phyloP scores from a whole-genome alignment of 2,113 vertebrate genomes.

The Centropristis striata region DNA sequence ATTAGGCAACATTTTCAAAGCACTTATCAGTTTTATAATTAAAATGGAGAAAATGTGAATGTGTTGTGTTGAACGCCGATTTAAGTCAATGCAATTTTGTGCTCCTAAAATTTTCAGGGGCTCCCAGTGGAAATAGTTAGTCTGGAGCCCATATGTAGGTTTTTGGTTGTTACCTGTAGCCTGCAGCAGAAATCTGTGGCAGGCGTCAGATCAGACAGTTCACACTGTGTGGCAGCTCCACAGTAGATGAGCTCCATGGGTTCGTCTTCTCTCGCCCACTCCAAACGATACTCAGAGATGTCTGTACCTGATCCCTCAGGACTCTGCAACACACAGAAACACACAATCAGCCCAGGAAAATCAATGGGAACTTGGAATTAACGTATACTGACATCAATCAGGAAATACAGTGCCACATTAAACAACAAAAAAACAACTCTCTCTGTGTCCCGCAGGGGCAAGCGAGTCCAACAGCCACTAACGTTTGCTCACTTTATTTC shows the following conservation, averaged over 20 bases:
- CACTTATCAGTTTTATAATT: no score
- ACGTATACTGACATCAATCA: not conserved
- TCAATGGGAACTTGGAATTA: not conserved
- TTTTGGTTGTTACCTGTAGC: conserved; percentile 83
- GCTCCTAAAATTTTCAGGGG: no score
- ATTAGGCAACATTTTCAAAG: no score
- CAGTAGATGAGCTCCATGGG: conserved; percentile 91
- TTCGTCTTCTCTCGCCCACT: conserved; percentile 93
- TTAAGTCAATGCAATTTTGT: no score
- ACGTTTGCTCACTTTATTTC: no score
- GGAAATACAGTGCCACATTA: not conserved
- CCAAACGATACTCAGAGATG: conserved; percentile 95
- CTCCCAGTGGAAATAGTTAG: no score
- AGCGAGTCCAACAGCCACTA: no score
- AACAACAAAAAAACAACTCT: no score
- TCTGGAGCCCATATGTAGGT: not conserved
- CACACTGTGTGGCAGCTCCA: conserved; percentile 90
- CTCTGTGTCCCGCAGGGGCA: no score
- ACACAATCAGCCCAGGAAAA: conserved; percentile 31
- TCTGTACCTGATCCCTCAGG: conserved; percentile 94
- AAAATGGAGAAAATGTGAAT: no score
- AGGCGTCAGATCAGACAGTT: conserved; percentile 89
- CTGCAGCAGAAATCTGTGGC: conserved; percentile 93
- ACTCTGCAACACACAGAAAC: conserved; percentile 84
- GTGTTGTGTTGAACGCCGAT: no score